Conservation (phyloP, 2,113 vertebrate species). For the Cygnus atratus region DNA sequence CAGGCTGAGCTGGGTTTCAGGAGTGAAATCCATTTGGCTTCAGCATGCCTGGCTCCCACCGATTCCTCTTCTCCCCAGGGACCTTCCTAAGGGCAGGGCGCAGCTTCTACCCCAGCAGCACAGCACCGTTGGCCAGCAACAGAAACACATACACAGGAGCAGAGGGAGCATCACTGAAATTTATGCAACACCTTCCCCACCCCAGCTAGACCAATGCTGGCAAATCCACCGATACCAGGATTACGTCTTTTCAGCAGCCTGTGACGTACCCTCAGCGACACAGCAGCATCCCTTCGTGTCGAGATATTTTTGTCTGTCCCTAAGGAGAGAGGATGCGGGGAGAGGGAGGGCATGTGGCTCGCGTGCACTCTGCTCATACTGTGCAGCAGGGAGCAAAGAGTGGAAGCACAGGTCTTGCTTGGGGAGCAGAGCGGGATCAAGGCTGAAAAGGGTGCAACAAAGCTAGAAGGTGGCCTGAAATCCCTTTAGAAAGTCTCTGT, state of each 20-base stretch:
- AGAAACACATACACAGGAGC: background rate
- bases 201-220: background rate
- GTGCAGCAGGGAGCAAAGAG: background rate
- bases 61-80: background rate
- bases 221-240: background rate
- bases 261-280: accelerated
- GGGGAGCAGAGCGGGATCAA: background rate
- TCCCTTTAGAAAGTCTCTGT: background rate
- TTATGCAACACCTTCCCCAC: background rate
- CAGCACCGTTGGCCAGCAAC: background rate
- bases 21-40: background rate
- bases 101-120: background rate
- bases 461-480: background rate
- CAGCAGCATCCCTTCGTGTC: accelerated
- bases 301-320: background rate
- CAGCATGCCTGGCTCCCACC: accelerated
- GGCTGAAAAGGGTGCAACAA: background rate
- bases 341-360: accelerated
- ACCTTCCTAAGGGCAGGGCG: background rate
- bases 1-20: background rate
- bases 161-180: background rate
- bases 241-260: background rate
- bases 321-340: background rate
- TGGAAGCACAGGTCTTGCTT: background rate
- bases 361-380: background rate